Conservation (phyloP, 2,113 vertebrate genomes). For the Saguinus imperator region DNA sequence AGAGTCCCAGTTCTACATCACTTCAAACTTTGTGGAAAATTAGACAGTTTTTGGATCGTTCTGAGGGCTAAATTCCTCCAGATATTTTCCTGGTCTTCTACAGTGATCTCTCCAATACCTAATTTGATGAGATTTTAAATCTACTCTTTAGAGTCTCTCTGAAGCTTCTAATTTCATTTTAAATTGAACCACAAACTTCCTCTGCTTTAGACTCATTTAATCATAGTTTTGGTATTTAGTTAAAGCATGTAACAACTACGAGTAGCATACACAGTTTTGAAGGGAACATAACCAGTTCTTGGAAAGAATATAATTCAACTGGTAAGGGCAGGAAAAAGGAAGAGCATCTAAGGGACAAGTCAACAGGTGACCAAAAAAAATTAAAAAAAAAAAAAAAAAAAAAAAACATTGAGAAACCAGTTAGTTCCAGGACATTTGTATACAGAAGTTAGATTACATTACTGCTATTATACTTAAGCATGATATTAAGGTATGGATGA, state of each 20-base stretch:
- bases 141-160: background rate
- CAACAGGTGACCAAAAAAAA: no score
- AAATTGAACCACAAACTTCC: constrained; percentile 34
- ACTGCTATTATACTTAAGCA: no score
- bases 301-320: background rate
- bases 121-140: constrained; percentile 49
- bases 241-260: background rate
- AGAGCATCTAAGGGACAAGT: accelerated
- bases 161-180: constrained; percentile 54
- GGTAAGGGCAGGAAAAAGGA: background rate
- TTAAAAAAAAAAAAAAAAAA: no score
- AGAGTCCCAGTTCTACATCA: background rate
- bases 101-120: constrained; percentile 20
- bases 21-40: constrained; percentile 45
- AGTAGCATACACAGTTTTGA: background rate
- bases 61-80: constrained; percentile 43
- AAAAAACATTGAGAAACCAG: background rate
- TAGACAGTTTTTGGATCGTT: constrained; percentile 1
- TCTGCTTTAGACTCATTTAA: constrained; percentile 42
- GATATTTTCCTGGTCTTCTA: constrained; percentile 48
- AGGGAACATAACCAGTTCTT: background rate
- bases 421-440: accelerated
- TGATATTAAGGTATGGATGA: background rate
- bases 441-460: background rate
- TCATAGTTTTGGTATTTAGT: constrained; percentile 38